Evolutionary conservation across 2,113 vertebrate genomes (phyloP).

Genomic region (Lutjanus erythropterus): DNA sequence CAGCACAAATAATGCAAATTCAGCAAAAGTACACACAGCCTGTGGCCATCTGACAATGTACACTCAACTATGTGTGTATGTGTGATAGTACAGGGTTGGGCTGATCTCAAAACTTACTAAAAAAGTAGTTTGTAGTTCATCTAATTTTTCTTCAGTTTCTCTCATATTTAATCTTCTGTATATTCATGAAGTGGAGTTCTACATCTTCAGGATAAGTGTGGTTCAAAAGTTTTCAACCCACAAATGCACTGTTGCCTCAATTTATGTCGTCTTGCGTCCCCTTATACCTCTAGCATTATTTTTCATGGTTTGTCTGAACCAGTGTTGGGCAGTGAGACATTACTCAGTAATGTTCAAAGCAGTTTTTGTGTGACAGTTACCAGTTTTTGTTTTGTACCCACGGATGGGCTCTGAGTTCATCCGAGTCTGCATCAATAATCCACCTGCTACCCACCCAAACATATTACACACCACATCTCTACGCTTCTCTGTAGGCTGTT

Average conservation of each 20-base stretch:
- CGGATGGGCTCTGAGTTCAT: too few relatives aligned
- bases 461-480: too few relatives aligned
- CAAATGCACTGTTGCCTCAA: neutral
- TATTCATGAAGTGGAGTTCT: neutral
- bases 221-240: neutral
- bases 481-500: too few relatives aligned
- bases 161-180: neutral
- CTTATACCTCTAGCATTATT: too few relatives aligned
- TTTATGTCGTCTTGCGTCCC: neutral
- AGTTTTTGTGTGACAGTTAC: too few relatives aligned
- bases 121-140: neutral
- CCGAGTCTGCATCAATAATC: too few relatives aligned
- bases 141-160: neutral
- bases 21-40: conserved; percentile 2
- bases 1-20: conserved; percentile 5
- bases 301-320: too few relatives aligned
- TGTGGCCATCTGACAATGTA: conserved; percentile 14
- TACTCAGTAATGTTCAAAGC: too few relatives aligned
- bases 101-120: neutral
- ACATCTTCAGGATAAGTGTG: neutral
- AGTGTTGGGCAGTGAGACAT: too few relatives aligned
- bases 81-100: neutral
- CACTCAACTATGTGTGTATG: neutral
- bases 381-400: too few relatives aligned
- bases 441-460: too few relatives aligned